These are phyloP conservation scores for Dreissena rostriformis DNA, from an alignment of 1,140 invertebrate genomes.

Conservation along the genomic window DNA sequence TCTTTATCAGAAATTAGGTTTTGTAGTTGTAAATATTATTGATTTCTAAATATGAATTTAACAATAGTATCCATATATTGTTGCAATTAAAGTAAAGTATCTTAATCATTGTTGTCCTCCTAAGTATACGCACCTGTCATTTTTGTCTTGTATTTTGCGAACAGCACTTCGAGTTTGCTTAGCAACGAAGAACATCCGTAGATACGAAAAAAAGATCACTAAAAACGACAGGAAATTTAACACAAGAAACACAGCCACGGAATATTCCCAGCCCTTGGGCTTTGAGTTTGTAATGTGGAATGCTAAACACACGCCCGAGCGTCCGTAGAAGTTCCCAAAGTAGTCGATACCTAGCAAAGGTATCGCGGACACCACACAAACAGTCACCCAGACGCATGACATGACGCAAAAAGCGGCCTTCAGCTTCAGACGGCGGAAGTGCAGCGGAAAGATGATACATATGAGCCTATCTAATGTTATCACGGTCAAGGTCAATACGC, in stretches of 20 bases:
- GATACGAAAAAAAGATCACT: conserved; percentile 83
- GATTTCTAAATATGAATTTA: too few species aligned
- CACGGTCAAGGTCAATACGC: conserved; percentile 85
- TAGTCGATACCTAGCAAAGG: conserved; percentile 82
- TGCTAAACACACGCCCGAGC: conserved; percentile 85
- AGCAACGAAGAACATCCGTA: conserved; percentile 84
- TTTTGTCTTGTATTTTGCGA: conserved; percentile 75
- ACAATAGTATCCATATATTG: too few species aligned
- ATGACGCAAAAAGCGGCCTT: conserved; percentile 81
- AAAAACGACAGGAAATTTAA: conserved; percentile 83
- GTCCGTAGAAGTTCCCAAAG: conserved; percentile 84
- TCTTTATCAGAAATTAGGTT: too few species aligned
- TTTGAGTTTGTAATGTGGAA: conserved; percentile 84
- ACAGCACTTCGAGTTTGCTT: conserved; percentile 82
- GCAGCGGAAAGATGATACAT: conserved; percentile 84
- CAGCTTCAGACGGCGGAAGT: conserved; percentile 79
- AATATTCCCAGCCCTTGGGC: conserved; percentile 85
- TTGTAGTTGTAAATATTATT: too few species aligned
- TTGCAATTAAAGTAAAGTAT: too few species aligned
- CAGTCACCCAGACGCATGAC: conserved; percentile 82
- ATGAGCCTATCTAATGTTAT: conserved; percentile 85
- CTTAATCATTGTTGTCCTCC: too few species aligned
- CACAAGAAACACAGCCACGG: conserved; percentile 84
- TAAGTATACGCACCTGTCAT: conserved; percentile 66
- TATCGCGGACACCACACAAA: conserved; percentile 81